Conservation (phyloP, 2,888 invertebrate species). For the Hermaeophaga mercurialis region DNA sequence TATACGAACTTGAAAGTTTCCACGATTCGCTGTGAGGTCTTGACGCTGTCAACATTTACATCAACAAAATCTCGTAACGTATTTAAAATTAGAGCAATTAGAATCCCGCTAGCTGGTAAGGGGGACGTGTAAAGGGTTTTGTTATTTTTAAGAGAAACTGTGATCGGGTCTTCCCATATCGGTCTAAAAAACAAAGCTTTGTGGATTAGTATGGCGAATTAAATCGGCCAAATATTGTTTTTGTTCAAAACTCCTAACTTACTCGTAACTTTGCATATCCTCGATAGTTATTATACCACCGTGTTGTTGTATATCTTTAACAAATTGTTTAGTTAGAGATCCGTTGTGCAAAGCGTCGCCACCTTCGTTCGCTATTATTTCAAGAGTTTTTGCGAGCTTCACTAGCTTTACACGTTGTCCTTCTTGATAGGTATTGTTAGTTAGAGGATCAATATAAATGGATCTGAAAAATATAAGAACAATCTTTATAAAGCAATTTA, state of each 20-base stretch:
- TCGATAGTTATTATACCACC: constrained; percentile 79
- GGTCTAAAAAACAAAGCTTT: constrained; percentile 62
- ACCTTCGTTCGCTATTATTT: constrained; percentile 60
- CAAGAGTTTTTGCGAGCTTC: constrained; percentile 60
- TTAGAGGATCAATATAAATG: constrained; percentile 43
- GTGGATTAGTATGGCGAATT: too few species aligned
- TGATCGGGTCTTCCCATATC: constrained; percentile 69
- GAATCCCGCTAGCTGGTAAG: constrained; percentile 83
- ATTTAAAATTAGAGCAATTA: constrained; percentile 81
- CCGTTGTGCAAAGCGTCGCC: constrained; percentile 64
- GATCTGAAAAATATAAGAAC: constrained; percentile 39
- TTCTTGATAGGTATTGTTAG: constrained; percentile 40
- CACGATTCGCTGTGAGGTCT: constrained; percentile 78
- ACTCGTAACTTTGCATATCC: constrained; percentile 77
- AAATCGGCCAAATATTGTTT: too few species aligned
- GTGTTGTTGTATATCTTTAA: constrained; percentile 53
- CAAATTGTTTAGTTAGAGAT: constrained; percentile 56
- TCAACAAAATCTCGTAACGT: constrained; percentile 66
- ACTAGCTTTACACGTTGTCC: constrained; percentile 40
- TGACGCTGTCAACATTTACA: constrained; percentile 40
- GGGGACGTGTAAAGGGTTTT: constrained; percentile 76
- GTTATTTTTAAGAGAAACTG: constrained; percentile 64
- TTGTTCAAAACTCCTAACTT: too few species aligned
- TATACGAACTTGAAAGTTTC: constrained; percentile 93
- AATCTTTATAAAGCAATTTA: too few species aligned